Conservation (phyloP, 2,888 invertebrate genomes). For the Lasioglossum malachurum region DNA sequence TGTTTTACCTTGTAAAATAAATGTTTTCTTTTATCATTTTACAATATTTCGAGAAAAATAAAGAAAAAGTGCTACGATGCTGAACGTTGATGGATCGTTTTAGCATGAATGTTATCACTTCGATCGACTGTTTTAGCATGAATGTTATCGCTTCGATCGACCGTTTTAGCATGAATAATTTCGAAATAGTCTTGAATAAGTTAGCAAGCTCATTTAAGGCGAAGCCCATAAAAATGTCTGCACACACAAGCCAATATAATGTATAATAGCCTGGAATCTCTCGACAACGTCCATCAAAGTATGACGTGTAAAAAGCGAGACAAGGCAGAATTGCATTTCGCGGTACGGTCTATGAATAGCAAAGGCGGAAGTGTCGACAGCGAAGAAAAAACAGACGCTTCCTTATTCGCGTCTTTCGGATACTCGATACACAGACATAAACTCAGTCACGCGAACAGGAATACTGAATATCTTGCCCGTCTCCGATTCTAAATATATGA, state of each 20-base stretch:
- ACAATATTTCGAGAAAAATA: too few relatives aligned
- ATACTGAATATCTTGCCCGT: background rate
- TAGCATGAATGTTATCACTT: too few relatives aligned
- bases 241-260: constrained; percentile 39
- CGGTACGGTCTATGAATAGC: constrained; percentile 38
- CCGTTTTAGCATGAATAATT: background rate
- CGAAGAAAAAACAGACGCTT: constrained; percentile 18
- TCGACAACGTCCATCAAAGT: constrained; percentile 61
- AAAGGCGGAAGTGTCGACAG: constrained; percentile 24
- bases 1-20: background rate
- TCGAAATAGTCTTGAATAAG: background rate
- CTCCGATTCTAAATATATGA: background rate
- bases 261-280: constrained; percentile 56
- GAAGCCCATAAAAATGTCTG: constrained; percentile 20
- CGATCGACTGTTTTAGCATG: too few relatives aligned
- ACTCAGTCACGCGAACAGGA: background rate
- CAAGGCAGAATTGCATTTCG: constrained; percentile 68
- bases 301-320: constrained; percentile 57
- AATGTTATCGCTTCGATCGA: background rate
- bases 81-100: too few relatives aligned
- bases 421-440: constrained; percentile 4
- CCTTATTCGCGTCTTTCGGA: constrained; percentile 19
- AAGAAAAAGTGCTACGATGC: too few relatives aligned
- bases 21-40: too few relatives aligned
- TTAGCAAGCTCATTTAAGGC: constrained; percentile 12